Percentiles rank a stretch among this genome's conserved stretches.
Evolutionary conservation across 1,140 invertebrate genomes (phyloP).

Genomic region (Vanessa tameamea): DNA sequence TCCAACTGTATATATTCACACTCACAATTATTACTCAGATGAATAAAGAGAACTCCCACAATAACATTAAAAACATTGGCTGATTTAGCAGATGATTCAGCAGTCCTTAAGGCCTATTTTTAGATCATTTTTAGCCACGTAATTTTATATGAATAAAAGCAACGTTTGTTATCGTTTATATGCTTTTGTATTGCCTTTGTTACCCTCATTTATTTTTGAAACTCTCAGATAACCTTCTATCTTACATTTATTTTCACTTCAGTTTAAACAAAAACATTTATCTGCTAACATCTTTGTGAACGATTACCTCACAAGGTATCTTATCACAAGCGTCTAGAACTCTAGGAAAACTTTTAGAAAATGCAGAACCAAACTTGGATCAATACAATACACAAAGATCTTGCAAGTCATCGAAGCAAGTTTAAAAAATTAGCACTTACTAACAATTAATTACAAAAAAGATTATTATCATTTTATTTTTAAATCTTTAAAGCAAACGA

Average conservation of each 20-base stretch:
- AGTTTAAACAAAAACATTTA: no score
- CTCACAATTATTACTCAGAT: not conserved
- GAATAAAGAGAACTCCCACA: not conserved
- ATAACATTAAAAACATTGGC: not conserved
- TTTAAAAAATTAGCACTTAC: not conserved
- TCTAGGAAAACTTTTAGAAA: not conserved
- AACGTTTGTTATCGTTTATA: no score
- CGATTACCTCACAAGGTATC: not conserved
- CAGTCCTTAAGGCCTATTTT: not conserved
- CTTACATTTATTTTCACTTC: no score
- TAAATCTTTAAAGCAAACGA: no score
- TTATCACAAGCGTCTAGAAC: not conserved
- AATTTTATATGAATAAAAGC: no score
- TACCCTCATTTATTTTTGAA: no score
- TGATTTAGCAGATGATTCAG: constrained; percentile 7
- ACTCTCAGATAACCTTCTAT: no score
- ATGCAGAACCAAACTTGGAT: constrained; percentile 16
- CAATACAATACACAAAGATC: constrained; percentile 6
- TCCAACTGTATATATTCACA: not conserved
- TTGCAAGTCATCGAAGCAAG: constrained; percentile 9
- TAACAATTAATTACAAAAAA: not conserved
- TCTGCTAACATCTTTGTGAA: not conserved
- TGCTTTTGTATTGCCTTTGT: no score
- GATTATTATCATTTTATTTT: not conserved
- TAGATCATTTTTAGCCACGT: not conserved